Evolutionary conservation across 2,888 invertebrate species (phyloP).

Genomic region (Campoplex capitator): DNA sequence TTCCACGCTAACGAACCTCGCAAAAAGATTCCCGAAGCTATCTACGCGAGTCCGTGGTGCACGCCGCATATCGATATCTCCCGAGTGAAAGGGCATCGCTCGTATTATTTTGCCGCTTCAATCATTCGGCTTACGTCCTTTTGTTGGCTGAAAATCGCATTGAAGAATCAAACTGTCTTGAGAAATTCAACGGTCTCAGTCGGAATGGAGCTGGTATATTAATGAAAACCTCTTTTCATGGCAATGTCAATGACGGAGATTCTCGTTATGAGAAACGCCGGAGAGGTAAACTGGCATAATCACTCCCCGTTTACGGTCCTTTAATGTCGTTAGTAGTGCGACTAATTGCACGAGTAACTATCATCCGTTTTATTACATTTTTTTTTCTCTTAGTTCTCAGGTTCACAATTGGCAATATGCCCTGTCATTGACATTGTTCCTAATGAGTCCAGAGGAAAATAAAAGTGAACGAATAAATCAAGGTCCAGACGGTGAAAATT

Average conservation of each 20-base stretch:
- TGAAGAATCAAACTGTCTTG: neutral
- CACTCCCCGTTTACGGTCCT: constrained; percentile 52
- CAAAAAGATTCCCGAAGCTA: constrained; percentile 45
- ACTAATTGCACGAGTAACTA: constrained; percentile 43
- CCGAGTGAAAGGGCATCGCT: neutral
- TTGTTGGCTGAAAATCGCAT: neutral
- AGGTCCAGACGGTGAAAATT: neutral
- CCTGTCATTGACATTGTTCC: constrained; percentile 6
- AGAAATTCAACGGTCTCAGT: constrained; percentile 3
- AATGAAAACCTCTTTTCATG: constrained; percentile 48
- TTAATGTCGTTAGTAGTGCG: constrained; percentile 43
- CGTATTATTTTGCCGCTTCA: neutral
- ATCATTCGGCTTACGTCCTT: constrained; percentile 9
- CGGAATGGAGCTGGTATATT: constrained; percentile 35
- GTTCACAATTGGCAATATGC: neutral
- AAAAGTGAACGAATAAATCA: neutral
- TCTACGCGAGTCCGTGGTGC: constrained; percentile 16
- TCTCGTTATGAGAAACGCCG: constrained; percentile 30
- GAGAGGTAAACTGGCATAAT: constrained; percentile 41
- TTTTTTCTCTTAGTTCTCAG: neutral
- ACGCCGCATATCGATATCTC: neutral
- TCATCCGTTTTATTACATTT: neutral
- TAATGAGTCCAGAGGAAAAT: neutral
- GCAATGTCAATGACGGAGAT: constrained; percentile 62
- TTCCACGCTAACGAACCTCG: constrained; percentile 53